Evolutionary conservation across 2,797 vertebrate species (phyloP), one percentile per base, ranked within the genome.

Genomic region (Ctenosaura bakeri): DNA sequence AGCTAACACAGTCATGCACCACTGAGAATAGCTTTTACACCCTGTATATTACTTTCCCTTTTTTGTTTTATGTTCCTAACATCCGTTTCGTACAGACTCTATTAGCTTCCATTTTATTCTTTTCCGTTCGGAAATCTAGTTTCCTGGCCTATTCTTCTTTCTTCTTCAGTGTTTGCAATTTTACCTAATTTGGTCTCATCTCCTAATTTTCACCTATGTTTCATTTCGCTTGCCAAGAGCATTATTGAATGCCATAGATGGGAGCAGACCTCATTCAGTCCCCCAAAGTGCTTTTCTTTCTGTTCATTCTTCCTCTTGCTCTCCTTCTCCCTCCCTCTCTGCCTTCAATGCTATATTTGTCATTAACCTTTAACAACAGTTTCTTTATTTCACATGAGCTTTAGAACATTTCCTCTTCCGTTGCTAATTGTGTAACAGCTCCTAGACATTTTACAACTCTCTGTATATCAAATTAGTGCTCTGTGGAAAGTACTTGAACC

Each of bases 131-230:
- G 6, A 26, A 20, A 42, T 74, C 8, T 85, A 88, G 69, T 38
- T 82, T 83, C 62, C 24, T 2, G 59, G 46, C 32, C 0, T 71
- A 16, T 54, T 46, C 52, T 50, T 85, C 86, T 89, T 80, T 64
- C 66, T 76, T 64, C 32, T 62, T n/a, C 10, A 1, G 50, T 24
- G 16, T 85, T 85, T 82, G 69, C 62, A 86, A 46, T 77, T 86
- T 86, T 83, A 86, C 18, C 26, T 56, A 77, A 29, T 89, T 69
- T 83, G 59, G 64, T 77, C 32, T 46, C 71, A 32, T 81, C 38
- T 88, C 76, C 83, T 82, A 77, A 74, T 91, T 86, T 86, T 56
- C 83, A 77, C 78, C 38, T 18, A 76, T n/a, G 29, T 83, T 86
- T 86, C 20, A 42, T 18, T 91, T 13, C 2, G 10, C 46, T 50